Conservation (phyloP, 2,113 vertebrate species). For the Antennarius striatus region DNA sequence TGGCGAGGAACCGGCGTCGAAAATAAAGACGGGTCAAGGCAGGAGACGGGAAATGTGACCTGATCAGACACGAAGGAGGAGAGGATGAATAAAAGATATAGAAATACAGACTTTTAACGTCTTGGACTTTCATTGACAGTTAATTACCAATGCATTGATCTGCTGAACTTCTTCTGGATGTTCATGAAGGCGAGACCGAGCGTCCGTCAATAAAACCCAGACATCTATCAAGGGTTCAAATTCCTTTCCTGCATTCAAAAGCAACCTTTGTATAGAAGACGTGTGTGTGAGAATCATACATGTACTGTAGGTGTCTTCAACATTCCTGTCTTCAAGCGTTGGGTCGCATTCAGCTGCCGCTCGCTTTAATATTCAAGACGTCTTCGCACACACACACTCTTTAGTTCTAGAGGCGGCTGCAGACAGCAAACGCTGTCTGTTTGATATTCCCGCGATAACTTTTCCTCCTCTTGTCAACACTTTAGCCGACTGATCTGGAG, state of each 20-base stretch:
- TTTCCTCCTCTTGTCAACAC: constrained; percentile 67
- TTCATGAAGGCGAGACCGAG: neutral
- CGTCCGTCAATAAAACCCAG: constrained; percentile 23
- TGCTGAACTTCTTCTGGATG: constrained; percentile 6
- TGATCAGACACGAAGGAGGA: constrained; percentile 22
- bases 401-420: constrained; percentile 17
- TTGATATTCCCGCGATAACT: constrained; percentile 66
- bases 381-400: constrained; percentile 12
- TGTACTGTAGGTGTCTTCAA: too few relatives aligned
- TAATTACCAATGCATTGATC: constrained; percentile 45
- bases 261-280: too few relatives aligned
- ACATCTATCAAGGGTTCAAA: neutral
- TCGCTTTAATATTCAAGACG: constrained; percentile 49
- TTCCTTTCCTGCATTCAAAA: too few relatives aligned
- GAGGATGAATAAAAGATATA: neutral
- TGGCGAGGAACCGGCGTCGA: neutral
- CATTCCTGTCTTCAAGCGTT: constrained; percentile 6
- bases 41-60: constrained; percentile 29
- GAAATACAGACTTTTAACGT: too few relatives aligned
- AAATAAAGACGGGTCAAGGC: constrained; percentile 32
- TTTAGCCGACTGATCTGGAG: constrained; percentile 66
- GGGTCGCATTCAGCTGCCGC: constrained; percentile 37
- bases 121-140: neutral
- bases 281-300: too few relatives aligned
- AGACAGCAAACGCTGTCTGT: constrained; percentile 49